These are phyloP conservation scores for Lepilemur septentrionalis DNA, from an alignment of 2,797 vertebrate genomes.

Conservation along the genomic window DNA sequence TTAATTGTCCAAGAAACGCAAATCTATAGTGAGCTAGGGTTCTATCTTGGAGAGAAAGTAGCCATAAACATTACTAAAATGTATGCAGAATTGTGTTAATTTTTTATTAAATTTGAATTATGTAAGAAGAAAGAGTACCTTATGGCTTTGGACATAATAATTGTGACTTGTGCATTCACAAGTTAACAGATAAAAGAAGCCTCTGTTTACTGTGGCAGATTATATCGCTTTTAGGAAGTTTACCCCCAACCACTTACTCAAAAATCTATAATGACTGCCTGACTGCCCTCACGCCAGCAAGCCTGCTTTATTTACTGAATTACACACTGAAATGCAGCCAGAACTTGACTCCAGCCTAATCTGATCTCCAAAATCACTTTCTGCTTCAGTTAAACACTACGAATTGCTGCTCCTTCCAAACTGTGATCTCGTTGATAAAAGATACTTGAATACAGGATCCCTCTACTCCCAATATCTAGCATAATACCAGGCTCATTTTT, in stretches of 20 bases:
- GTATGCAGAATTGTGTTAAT: not conserved
- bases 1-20: not conserved
- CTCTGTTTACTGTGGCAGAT: not conserved
- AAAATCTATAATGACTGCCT: not conserved
- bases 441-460: not conserved
- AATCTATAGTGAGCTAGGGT: not conserved
- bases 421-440: not conserved
- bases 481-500: not conserved
- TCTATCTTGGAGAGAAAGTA: not conserved
- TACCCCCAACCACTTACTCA: not conserved
- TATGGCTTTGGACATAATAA: not conserved
- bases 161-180: not conserved
- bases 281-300: not conserved
- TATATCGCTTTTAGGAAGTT: not conserved
- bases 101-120: not conserved
- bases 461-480: not conserved
- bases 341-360: not conserved
- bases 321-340: not conserved
- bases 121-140: not conserved
- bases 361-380: not conserved
- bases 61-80: not conserved
- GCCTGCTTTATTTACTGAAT: not conserved
- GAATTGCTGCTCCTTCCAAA: not conserved
- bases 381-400: not conserved
- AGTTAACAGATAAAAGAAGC: not conserved